Base-by-base conservation (phyloP, 2,113 vertebrate genomes). In the Callaeas wilsoni region DNA sequence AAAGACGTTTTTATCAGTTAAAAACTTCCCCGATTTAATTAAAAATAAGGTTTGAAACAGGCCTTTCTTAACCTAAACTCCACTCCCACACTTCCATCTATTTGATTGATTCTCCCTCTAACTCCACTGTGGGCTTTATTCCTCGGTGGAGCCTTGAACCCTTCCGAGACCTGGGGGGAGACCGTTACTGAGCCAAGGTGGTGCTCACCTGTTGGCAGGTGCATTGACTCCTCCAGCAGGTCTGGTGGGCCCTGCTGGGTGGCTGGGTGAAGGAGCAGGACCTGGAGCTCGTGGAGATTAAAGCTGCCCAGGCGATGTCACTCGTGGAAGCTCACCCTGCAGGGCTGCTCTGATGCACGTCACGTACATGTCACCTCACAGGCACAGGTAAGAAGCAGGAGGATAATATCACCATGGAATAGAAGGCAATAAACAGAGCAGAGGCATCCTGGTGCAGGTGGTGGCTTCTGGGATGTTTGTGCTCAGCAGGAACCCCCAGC, bases 1-100 rank as follows among this genome's bases (percentile, higher is more conserved):
- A 95, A 96, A 88, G 90, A 96, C 70, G 86, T 46, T 84, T 91
- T 97, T 93, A 96, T 96, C 97, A 95, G 95, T 96, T 93, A 81
- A 92, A 94, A 96, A 93, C 44, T 80, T 82, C 78, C 87, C n/a
- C 86, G 25, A 35, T 96, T 96, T 97, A 96, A 97, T 97, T 96
- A 88, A 94, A 95, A 96, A 90, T 74, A 86, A 68, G 87, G 50
- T 80, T 94, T 73, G 73, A 44, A 64, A 90, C 39, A 9, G 92
- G 84, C 69, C 75, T 89, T 91, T 50, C 68, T 81, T 52, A 49
- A 87, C 68, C 90, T n/a, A 70, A 46, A 79, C 88, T 84, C 68
- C 19, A 30, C 55, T 78, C 80, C 74, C 47, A 57, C 60, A 4
- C 32, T 79, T 77, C 83, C 68, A 56, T 42, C 84, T 49, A 64